Base-by-base conservation (phyloP, 2,888 invertebrate species). In the Scelioninae gen. 1 region DNA sequence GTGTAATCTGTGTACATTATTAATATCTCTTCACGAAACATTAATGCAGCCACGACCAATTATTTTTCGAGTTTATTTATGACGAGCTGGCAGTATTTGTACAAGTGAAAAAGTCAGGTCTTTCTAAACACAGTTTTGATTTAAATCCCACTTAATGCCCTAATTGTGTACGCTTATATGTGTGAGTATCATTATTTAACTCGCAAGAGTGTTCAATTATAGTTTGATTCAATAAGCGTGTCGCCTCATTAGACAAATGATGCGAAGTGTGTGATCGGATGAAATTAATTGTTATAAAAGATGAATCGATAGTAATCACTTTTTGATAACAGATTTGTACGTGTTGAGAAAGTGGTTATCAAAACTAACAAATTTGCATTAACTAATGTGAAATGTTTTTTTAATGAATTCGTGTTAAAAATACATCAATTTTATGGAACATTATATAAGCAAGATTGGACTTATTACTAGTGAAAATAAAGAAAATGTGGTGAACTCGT, bases 21-120 rank as follows among this genome's bases (percentile, higher is more conserved):
- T 62, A 76, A 62, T 74, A 69, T 71, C 69, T 58, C 69, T 81
- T 81, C 53, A 66, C 58, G 34, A 58, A 65, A 76, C 65, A 69
- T 71, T 72, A 63, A 47, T 49, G 63, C 47, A 10, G 10, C 10
- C 15, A 15, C 29, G 40, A 31, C 49, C 43, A 58, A 66, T 75
- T 66, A 66, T 43, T 16, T 29, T 29, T 45, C 31, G 32, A 15
- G 43, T 43, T 58, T 58, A 15, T 65, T 66, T 40, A 58, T 23
- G 13, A 47, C 23, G 11, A 23, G 23, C n/a, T n/a, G 9, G 11
- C n/a, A 45, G 34, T 45, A 55, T 55, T 74, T 34, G 31, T 11
- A 10, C 34, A 62, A 72, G 53, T 40, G 10, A 62, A 60, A 62
- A 29, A n/a, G n/a, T n/a, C n/a, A n/a, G n/a, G n/a, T n/a, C 23